Evolutionary conservation across 53 echinoderm and acorn worm species (phyloP).

Genomic region (Mesocentrotus franciscanus): DNA sequence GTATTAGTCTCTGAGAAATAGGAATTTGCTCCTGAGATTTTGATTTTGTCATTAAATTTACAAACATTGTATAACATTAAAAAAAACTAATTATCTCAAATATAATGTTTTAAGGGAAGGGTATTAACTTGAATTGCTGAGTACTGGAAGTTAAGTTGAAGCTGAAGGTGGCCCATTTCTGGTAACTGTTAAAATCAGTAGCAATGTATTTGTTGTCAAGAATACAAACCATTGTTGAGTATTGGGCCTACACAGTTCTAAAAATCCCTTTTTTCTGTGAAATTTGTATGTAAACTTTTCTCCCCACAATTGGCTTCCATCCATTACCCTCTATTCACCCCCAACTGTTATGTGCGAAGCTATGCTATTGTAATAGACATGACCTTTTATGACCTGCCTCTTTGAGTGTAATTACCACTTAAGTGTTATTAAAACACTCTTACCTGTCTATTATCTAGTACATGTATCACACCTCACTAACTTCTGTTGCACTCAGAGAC

Average conservation of each 20-base stretch:
- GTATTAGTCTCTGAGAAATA: too few species aligned
- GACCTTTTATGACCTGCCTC: conserved; percentile 2
- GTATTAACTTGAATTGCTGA: neutral
- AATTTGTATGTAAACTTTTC: neutral
- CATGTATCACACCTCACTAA: neutral
- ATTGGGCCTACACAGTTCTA: neutral
- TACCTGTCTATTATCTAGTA: neutral
- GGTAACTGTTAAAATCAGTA: neutral
- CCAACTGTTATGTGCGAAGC: neutral
- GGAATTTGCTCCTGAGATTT: too few species aligned
- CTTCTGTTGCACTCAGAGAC: too few species aligned
- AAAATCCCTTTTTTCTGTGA: neutral
- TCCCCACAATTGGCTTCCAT: neutral
- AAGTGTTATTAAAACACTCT: conserved; percentile 8
- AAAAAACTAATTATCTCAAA: too few species aligned
- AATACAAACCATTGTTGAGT: neutral
- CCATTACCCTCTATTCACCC: neutral
- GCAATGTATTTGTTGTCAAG: neutral
- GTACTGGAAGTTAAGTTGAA: neutral
- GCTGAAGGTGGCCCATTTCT: neutral
- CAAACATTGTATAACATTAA: too few species aligned
- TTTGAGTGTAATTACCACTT: conserved; percentile 35
- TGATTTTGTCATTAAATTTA: too few species aligned
- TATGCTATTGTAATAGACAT: neutral
- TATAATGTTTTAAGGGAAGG: too few species aligned